phyloP scores from a whole-genome alignment of 2,888 invertebrate species.

The Alentia gelatinosa region DNA sequence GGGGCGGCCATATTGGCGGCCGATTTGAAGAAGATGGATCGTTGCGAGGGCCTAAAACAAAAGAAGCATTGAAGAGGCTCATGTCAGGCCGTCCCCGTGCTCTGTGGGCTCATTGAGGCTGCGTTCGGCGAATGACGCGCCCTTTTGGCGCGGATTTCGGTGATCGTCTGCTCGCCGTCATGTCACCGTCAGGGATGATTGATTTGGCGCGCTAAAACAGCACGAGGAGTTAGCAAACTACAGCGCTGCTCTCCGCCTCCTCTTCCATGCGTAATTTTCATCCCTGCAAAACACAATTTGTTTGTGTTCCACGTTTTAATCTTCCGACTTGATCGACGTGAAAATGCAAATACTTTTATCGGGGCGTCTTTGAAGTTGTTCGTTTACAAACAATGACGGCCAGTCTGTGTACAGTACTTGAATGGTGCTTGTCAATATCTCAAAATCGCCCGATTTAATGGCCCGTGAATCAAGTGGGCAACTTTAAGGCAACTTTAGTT shows the following conservation, averaged over 20 bases:
- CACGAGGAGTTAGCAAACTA: slow-evolving; percentile 40
- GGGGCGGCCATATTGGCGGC: slow-evolving; percentile 27
- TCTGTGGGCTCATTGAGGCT: slow-evolving; percentile 38
- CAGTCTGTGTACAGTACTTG: background rate
- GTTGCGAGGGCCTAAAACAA: slow-evolving; percentile 9
- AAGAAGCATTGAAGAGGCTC: slow-evolving; percentile 47
- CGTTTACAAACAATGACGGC: background rate
- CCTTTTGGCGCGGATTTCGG: slow-evolving; percentile 51
- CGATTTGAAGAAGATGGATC: slow-evolving; percentile 41
- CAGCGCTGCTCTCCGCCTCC: background rate
- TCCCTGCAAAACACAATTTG: background rate
- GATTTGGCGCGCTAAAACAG: slow-evolving; percentile 39
- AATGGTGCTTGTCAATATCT: background rate
- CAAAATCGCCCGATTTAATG: background rate
- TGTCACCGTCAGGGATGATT: slow-evolving; percentile 45
- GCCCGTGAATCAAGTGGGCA: background rate
- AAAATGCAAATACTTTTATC: background rate
- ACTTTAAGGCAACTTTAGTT: background rate
- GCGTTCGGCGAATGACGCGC: background rate
- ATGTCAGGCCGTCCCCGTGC: background rate
- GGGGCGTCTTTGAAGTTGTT: background rate
- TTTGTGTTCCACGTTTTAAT: slow-evolving; percentile 25
- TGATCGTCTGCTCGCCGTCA: slow-evolving; percentile 40
- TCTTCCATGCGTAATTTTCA: background rate
- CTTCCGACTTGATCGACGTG: background rate